phyloP scores from a whole-genome alignment of 2,888 invertebrate species.

The Acanthococcus lagerstroemiae region DNA sequence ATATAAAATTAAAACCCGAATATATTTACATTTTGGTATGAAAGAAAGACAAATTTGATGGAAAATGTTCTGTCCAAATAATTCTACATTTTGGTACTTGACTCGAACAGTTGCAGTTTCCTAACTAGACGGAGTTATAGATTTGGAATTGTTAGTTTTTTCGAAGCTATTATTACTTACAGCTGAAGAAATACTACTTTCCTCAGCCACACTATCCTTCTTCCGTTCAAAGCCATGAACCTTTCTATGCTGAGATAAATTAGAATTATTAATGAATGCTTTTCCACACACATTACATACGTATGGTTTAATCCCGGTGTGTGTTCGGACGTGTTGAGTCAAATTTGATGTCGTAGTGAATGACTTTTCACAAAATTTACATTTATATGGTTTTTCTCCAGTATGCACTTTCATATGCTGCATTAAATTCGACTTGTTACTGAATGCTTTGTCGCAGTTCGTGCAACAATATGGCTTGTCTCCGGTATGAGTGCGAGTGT shows the following conservation, averaged over 20 bases:
- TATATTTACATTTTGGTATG: too few relatives aligned
- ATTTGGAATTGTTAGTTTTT: too few relatives aligned
- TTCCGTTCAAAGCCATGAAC: slow-evolving; percentile 9
- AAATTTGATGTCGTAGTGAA: slow-evolving; percentile 36
- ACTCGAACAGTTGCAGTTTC: too few relatives aligned
- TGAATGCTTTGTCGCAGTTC: slow-evolving; percentile 1
- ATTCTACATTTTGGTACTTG: too few relatives aligned
- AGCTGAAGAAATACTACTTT: neutral
- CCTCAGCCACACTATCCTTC: neutral
- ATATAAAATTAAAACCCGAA: too few relatives aligned
- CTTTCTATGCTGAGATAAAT: slow-evolving; percentile 15
- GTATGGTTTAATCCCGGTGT: slow-evolving; percentile 28
- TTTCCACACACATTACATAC: slow-evolving; percentile 1
- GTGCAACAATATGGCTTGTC: slow-evolving; percentile 11
- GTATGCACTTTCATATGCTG: slow-evolving; percentile 16
- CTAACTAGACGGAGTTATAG: too few relatives aligned
- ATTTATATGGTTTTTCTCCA: slow-evolving; percentile 6
- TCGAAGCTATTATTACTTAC: too few relatives aligned
- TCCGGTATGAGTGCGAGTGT: slow-evolving; percentile 4
- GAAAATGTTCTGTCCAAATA: too few relatives aligned
- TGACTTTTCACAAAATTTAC: slow-evolving; percentile 33
- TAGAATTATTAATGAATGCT: slow-evolving; percentile 14
- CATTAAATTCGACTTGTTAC: slow-evolving; percentile 15
- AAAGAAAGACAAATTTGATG: too few relatives aligned
- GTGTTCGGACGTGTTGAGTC: slow-evolving; percentile 35